These are phyloP conservation scores for Nymphalis c-album DNA, from an alignment of 2,888 invertebrate species.

Conservation along the genomic window DNA sequence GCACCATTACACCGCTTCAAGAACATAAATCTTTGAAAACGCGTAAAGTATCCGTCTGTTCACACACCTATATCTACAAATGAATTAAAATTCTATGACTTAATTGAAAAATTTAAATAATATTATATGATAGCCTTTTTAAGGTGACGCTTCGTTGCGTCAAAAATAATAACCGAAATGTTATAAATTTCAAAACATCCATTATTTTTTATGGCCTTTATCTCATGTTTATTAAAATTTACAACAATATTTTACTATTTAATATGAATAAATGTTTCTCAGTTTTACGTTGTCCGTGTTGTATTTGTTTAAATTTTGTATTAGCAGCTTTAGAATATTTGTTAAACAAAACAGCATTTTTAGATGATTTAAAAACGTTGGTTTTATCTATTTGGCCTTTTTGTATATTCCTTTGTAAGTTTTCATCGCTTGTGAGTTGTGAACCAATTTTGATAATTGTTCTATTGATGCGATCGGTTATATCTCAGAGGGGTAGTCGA, in stretches of 20 bases:
- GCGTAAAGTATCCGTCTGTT: constrained; percentile 39
- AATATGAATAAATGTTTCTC: background rate
- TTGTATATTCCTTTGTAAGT: no score
- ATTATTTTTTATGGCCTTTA: constrained; percentile 5
- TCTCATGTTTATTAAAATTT: constrained; percentile 6
- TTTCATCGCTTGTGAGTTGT: no score
- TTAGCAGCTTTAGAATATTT: background rate
- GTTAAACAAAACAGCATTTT: background rate
- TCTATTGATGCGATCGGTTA: no score
- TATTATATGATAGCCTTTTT: constrained; percentile 39
- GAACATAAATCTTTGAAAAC: constrained; percentile 29
- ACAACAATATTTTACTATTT: background rate
- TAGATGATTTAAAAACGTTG: no score
- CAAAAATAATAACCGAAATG: background rate
- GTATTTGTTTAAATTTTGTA: background rate
- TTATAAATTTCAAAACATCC: background rate
- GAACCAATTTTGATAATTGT: no score
- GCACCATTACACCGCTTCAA: constrained; percentile 23
- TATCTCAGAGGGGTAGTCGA: no score
- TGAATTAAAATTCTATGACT: constrained; percentile 56
- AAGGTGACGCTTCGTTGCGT: constrained; percentile 28
- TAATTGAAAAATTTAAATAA: constrained; percentile 64
- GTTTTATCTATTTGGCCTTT: no score
- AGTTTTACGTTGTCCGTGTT: background rate
- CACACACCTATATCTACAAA: constrained; percentile 42